Evolutionary conservation across 2,888 invertebrate species (phyloP).

Genomic region (Parascotia fuliginaria): DNA sequence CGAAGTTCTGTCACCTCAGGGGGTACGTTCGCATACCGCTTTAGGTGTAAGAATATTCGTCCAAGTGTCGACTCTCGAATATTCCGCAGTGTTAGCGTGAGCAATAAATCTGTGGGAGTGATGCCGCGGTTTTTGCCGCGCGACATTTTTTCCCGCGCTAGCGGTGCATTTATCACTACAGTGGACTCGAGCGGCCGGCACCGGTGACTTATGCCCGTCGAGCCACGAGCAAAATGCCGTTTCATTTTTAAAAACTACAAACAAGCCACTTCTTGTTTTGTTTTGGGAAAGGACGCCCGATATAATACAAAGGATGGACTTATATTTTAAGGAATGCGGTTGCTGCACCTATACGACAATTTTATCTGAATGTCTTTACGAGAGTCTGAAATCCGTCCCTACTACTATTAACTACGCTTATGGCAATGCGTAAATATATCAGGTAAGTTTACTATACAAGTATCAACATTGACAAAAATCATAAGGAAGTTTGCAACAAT

Average conservation of each 20-base stretch:
- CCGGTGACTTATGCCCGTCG: slow-evolving; percentile 74
- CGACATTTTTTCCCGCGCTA: slow-evolving; percentile 85
- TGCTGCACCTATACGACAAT: not conserved
- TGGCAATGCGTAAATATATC: slow-evolving; percentile 5
- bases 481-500: slow-evolving; percentile 41
- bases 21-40: slow-evolving; percentile 74
- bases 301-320: slow-evolving; percentile 20
- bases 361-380: not conserved
- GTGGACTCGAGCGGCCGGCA: slow-evolving; percentile 44
- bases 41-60: slow-evolving; percentile 75
- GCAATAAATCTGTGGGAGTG: slow-evolving; percentile 81
- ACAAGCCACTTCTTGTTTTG: slow-evolving; percentile 44
- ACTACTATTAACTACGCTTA: not conserved
- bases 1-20: slow-evolving; percentile 83
- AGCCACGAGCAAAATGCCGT: slow-evolving; percentile 49
- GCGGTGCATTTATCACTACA: slow-evolving; percentile 76
- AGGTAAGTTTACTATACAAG: slow-evolving; percentile 19
- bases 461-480: slow-evolving; percentile 22
- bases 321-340: slow-evolving; percentile 11
- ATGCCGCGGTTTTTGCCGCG: slow-evolving; percentile 78
- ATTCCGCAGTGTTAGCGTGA: slow-evolving; percentile 73
- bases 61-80: slow-evolving; percentile 70
- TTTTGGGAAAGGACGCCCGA: slow-evolving; percentile 26
- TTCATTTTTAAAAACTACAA: slow-evolving; percentile 52
- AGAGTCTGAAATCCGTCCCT: not conserved